Evolutionary conservation across 2,888 invertebrate species (phyloP).

Genomic region (Ichneumoninae sp.): DNA sequence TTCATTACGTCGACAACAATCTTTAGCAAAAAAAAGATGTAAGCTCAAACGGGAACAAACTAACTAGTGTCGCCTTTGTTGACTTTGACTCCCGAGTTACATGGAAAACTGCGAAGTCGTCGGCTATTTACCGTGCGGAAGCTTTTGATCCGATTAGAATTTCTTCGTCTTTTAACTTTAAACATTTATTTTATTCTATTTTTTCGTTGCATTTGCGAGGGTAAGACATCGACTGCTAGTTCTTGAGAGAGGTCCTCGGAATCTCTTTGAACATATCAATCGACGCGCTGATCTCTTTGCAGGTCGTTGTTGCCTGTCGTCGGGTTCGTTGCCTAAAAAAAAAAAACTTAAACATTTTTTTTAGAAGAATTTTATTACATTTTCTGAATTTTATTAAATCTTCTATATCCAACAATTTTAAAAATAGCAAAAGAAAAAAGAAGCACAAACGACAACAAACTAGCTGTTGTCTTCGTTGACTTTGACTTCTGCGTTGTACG

Average conservation of each 20-base stretch:
- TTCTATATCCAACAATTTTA: too few species aligned
- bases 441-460: neutral
- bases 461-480: neutral
- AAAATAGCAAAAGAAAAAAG: too few species aligned
- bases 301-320: too few species aligned
- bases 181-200: neutral
- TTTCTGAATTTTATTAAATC: too few species aligned
- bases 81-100: neutral
- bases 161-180: too few species aligned
- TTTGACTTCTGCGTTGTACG: neutral
- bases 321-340: too few species aligned
- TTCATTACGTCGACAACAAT: neutral
- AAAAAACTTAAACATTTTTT: too few species aligned
- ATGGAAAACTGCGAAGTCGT: neutral
- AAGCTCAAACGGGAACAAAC: neutral
- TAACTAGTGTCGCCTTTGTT: neutral
- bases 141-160: neutral
- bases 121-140: neutral
- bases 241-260: slow-evolving; percentile 57
- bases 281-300: slow-evolving; percentile 9
- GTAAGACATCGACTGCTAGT: slow-evolving; percentile 12
- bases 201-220: neutral
- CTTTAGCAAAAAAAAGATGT: slow-evolving; percentile 17
- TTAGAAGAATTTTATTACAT: too few species aligned
- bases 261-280: slow-evolving; percentile 70